These are phyloP conservation scores for Coecobrya sp. DNA, from an alignment of 2,888 invertebrate genomes.

Conservation along the genomic window DNA sequence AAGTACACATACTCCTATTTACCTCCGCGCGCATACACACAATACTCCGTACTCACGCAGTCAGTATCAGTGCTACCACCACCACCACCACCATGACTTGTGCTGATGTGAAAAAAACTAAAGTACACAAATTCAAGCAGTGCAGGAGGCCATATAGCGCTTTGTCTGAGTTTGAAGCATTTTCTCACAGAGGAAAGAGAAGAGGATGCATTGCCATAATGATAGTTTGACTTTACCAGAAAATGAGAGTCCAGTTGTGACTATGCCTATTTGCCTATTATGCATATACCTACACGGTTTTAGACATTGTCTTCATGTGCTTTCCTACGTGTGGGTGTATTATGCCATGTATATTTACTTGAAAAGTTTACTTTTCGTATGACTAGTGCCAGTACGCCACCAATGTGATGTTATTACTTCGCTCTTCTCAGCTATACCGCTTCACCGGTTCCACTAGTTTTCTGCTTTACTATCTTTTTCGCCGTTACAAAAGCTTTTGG, in stretches of 20 bases:
- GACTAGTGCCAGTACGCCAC: slow-evolving; percentile 43
- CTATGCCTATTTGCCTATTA: too few species aligned
- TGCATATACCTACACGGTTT: not conserved
- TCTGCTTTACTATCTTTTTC: slow-evolving; percentile 24
- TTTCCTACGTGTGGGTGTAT: not conserved
- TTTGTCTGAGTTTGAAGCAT: slow-evolving; percentile 32
- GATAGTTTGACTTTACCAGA: slow-evolving; percentile 70
- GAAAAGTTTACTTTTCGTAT: slow-evolving; percentile 62
- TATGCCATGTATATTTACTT: slow-evolving; percentile 31
- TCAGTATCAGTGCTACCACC: not conserved
- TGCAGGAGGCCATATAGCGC: slow-evolving; percentile 7
- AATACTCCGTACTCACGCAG: not conserved
- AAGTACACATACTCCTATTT: slow-evolving; percentile 29
- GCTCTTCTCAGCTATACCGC: slow-evolving; percentile 19
- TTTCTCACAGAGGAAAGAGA: slow-evolving; percentile 31
- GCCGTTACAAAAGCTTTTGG: slow-evolving; percentile 48
- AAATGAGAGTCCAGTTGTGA: slow-evolving; percentile 61
- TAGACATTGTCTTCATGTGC: not conserved
- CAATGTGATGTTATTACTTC: slow-evolving; percentile 41
- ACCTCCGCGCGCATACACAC: not conserved
- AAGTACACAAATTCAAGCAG: slow-evolving; percentile 17
- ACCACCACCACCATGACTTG: not conserved
- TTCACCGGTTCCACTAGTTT: slow-evolving; percentile 38
- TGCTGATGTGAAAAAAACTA: slow-evolving; percentile 22
- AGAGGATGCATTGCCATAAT: slow-evolving; percentile 64